These are phyloP conservation scores for Eulemur rubriventer DNA, from an alignment of 2,797 vertebrate genomes.

Conservation along the genomic window DNA sequence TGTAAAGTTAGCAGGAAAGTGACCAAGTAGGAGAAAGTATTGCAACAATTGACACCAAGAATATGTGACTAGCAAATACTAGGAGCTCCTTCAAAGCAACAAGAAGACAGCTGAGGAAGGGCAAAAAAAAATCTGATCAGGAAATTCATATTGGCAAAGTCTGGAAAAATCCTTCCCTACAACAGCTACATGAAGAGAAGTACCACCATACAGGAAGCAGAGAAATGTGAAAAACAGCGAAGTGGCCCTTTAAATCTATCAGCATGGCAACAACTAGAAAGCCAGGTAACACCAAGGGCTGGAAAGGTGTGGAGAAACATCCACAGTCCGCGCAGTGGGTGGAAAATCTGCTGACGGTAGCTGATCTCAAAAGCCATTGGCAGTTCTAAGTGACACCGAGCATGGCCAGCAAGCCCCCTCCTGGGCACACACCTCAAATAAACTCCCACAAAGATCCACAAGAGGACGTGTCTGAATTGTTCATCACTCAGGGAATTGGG, in stretches of 20 bases:
- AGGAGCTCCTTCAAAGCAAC: not conserved
- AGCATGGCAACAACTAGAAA: not conserved
- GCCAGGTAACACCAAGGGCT: not conserved
- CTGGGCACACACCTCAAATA: not conserved
- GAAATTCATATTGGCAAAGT: not conserved
- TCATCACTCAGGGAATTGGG: not conserved
- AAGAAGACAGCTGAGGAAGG: not conserved
- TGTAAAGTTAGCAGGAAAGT: not conserved
- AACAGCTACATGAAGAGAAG: not conserved
- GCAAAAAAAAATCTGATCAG: not conserved
- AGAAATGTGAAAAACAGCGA: not conserved
- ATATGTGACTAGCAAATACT: not conserved
- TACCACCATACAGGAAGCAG: not conserved
- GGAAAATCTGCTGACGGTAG: fast-evolving
- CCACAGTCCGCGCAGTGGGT: not conserved
- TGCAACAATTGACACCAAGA: not conserved
- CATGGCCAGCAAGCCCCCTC: not conserved
- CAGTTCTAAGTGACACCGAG: not conserved
- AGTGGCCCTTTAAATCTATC: not conserved
- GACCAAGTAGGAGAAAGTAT: not conserved
- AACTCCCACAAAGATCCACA: not conserved
- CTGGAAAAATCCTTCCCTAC: not conserved
- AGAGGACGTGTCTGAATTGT: not conserved
- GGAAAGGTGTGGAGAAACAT: not conserved
- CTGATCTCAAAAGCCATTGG: not conserved